Conservation (phyloP, 2,113 vertebrate genomes). For the Drymodes brunneopygia region DNA sequence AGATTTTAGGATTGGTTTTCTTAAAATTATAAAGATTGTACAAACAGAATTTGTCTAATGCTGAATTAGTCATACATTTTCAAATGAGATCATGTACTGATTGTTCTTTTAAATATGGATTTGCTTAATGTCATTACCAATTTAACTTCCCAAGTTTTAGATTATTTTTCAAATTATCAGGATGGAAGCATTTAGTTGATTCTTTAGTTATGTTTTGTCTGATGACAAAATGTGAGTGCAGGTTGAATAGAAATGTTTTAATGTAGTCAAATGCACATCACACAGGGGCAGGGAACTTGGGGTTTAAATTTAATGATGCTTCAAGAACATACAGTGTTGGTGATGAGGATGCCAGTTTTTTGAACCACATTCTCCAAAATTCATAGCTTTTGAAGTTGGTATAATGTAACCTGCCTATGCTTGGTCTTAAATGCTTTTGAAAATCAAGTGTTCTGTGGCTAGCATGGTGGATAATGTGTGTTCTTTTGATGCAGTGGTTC, state of each 20-base stretch:
- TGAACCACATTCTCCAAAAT: not conserved
- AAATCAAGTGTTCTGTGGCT: not conserved
- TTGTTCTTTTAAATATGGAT: not conserved
- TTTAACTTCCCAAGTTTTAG: not conserved
- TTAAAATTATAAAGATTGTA: not conserved
- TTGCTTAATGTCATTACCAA: fast-evolving
- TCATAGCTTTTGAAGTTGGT: not conserved
- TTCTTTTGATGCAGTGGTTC: conserved; percentile 80
- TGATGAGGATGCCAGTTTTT: not conserved
- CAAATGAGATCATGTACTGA: not conserved
- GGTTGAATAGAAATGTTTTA: not conserved
- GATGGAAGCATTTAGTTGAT: not conserved
- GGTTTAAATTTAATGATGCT: not conserved
- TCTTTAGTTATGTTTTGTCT: not conserved
- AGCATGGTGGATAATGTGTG: not conserved
- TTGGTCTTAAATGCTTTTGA: not conserved
- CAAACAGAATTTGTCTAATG: not conserved
- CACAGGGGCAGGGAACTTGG: not conserved
- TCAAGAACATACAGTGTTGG: not conserved
- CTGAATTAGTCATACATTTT: not conserved
- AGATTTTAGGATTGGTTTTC: not conserved
- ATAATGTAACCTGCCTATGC: not conserved
- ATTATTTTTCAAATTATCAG: not conserved
- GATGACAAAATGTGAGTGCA: not conserved
- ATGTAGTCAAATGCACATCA: not conserved